Base-by-base conservation (phyloP, 2,113 vertebrate species). In the Sturnus vulgaris region DNA sequence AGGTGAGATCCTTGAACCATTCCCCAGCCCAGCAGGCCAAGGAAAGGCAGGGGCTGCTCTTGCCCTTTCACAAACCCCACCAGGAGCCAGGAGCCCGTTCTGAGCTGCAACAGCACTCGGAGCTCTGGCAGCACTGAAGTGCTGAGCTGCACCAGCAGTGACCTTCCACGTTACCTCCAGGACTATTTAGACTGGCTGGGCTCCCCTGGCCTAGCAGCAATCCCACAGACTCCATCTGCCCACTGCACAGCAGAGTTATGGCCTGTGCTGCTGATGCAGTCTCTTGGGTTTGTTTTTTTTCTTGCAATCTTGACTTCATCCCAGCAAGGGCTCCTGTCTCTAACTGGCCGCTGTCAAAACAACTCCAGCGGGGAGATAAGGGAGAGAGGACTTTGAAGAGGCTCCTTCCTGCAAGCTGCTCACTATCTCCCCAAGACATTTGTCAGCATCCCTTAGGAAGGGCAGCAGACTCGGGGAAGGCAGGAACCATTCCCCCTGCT, bases 361-460 rank as follows among this genome's bases (percentile, higher is more conserved):
- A 98, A 97, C 97, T 97, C 90, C 84, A 75, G 96, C 12, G n/a
- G 94, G 93, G 92, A 97, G 98, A 98, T 98, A 98, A 98, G 97
- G 86, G 97, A 86, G 95, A 94, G 92, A 82, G 95, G 94, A 59
- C 96, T 95, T 96, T 94, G 95, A 93, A 96, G 96, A 95, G 93
- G 88, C 91, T 95, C 91, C 92, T 97, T 97, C 96, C 95, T 96
- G 97, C 93, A 96, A 82, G 82, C 96, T 84, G 94, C 94, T 93
- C 9, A 3, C 95, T 95, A 85, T 97, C 96, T 97, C 88, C 86
- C 87, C 84, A 92, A 95, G 76, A 93, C 81, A 77, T 96, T 93
- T 89, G 80, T 93, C 96, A 94, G 94, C 90, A 94, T 93, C 93
- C 88, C 95, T 86, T 23, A 92, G 96, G 95, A 97, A 97, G 91